Evolutionary conservation across 2,113 vertebrate genomes (phyloP).

Genomic region (Petroica traversi): DNA sequence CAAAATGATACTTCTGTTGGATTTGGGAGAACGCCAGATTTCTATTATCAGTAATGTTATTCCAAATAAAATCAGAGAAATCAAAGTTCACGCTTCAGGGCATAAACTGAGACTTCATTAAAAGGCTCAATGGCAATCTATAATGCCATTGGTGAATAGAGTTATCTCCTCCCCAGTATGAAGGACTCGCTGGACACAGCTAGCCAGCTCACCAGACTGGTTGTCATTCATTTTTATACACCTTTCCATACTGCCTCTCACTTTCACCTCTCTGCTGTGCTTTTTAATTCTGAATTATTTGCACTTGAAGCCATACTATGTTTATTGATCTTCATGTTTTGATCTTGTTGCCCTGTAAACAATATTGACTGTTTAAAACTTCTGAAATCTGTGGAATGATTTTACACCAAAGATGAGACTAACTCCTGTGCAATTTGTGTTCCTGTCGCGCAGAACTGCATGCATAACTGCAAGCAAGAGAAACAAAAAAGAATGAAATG

Average conservation of each 20-base stretch:
- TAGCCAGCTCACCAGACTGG: not conserved
- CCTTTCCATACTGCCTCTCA: not conserved
- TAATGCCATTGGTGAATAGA: not conserved
- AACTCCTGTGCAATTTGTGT: not conserved
- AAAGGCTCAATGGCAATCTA: not conserved
- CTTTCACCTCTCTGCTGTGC: not conserved
- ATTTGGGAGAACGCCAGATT: not conserved
- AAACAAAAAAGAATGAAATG: not conserved
- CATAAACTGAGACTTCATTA: not conserved
- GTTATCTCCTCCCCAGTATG: not conserved
- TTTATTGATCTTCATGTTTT: not conserved
- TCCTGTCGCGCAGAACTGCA: not conserved
- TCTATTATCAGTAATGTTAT: not conserved
- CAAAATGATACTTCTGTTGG: not conserved
- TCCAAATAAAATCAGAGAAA: not conserved
- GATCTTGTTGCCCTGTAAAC: not conserved
- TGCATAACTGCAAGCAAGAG: not conserved
- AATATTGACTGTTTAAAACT: not conserved
- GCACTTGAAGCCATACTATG: not conserved
- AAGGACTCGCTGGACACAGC: not conserved
- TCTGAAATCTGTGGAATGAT: not conserved
- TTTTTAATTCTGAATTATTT: not conserved
- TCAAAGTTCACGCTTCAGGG: not conserved
- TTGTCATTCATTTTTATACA: fast-evolving
- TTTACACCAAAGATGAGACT: not conserved